Evolutionary conservation across 2,888 invertebrate species (phyloP), one percentile per base, ranked within the genome.

Genomic region (Tetheella fluctuosa): DNA sequence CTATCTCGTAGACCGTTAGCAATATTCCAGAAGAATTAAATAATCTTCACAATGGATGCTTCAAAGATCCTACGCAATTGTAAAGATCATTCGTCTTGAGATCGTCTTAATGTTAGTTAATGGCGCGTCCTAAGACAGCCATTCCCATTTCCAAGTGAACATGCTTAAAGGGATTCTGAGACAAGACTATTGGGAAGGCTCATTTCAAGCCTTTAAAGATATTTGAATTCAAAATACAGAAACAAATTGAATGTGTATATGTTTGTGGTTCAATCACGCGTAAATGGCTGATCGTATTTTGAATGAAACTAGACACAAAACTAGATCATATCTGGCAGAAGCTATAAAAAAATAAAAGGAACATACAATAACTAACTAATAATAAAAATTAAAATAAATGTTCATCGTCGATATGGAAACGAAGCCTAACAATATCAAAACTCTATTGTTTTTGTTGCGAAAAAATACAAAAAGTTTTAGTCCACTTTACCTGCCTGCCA

Each of bases 111-210:
- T 65, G 59, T 20, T 13, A 57, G 57, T 70, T 65, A 68, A 71
- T 71, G 63, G 63, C 57, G 59, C 60, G 69, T 63, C 58, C 61
- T 69, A 68, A 65, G 68, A 71, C 65, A 65, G n/a, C 58, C 61
- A 53, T 60, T 48, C 61, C 59, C 30, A 56, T 57, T 60, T 59
- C 54, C 52, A 58, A 65, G 25, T 59, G 57, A 63, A 55, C 58
- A 54, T 61, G 65, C 68, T 71, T 54, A 23, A 58, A 23, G 57
- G 59, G 59, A 61, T 69, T 63, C 23, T 61, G 61, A 17, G 54
- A 55, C 55, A 54, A 54, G 34, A 23, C 55, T 17, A 37, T 34
- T 55, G 34, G 20, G 54, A 54, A 30, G 23, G 34, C 20, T 55
- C 20, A 23, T 37, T 55, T 28, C 6, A 30, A 30, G n/a, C 39